Evolutionary conservation across 2,113 vertebrate species (phyloP), one percentile per base, ranked within the genome.

Genomic region (Sinocyclocheilus grahami): DNA sequence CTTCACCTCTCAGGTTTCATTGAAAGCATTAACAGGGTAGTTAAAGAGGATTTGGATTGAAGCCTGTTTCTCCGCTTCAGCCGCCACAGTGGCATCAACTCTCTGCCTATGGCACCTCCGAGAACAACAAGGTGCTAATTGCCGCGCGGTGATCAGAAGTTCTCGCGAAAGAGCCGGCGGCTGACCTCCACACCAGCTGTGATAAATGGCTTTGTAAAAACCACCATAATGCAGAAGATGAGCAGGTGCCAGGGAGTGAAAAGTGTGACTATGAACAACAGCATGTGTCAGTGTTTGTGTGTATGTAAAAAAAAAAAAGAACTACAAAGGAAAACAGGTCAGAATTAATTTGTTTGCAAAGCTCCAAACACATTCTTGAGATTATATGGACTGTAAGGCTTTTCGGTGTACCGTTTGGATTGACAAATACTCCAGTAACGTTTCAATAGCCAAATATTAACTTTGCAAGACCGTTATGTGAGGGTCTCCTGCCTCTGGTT

Each of bases 111-210:
- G 92, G 93, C 94, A 92, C 91, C 91, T 93, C 92, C 94, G 93
- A 95, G 94, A 95, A 91, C 89, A 90, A 92, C 89, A 88, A 96
- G 94, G 95, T 96, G 95, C 92, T 96, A 95, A 97, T 96, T 95
- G 95, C 93, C 91, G 90, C 94, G 86, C 91, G 87, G 93, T 91
- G 92, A 95, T 93, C 91, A 92, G 87, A 95, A 93, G 90, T 89
- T 94, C 90, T 14, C 88, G 76, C 90, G 88, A 92, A 91, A 94
- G 90, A 94, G 87, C 91, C 92, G 82, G 76, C 89, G 88, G 90
- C 92, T 90, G 89, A 90, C 91, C 91, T 48, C 80, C 72, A 94
- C 77, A 89, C 84, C 87, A 5, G 87, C 88, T 88, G 92, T 90
- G 91, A 83, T 85, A 90, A 91, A 88, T 80, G 86, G 69, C 88